These are phyloP conservation scores for Rissa tridactyla DNA, from an alignment of 2,113 vertebrate species.

Conservation along the genomic window DNA sequence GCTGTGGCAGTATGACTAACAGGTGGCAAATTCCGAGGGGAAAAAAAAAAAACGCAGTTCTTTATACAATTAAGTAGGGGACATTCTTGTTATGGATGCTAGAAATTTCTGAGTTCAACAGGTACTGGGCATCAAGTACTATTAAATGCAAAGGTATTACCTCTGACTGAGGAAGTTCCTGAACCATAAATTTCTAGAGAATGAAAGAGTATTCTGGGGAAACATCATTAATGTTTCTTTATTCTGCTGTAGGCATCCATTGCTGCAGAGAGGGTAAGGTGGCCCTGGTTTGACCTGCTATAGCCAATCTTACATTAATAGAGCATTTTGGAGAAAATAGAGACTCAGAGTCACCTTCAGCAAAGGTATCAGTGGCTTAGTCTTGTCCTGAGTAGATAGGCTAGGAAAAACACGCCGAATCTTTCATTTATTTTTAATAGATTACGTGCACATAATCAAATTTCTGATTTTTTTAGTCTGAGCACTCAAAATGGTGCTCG, in stretches of 20 bases:
- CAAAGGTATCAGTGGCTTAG: not conserved
- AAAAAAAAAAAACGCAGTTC: not conserved
- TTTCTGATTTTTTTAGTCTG: not conserved
- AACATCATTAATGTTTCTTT: not conserved
- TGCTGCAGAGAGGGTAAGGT: not conserved
- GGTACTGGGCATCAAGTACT: not conserved
- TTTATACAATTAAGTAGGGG: not conserved
- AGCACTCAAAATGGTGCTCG: not conserved
- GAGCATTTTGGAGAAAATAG: not conserved
- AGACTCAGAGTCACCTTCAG: not conserved
- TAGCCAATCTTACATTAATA: not conserved
- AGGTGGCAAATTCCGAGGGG: not conserved
- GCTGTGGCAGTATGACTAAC: not conserved
- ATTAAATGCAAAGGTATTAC: not conserved
- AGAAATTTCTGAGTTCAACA: not conserved
- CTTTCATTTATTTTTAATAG: constrained; percentile 13
- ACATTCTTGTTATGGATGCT: not conserved
- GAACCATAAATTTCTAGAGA: not conserved
- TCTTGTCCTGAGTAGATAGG: not conserved
- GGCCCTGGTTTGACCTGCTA: not conserved
- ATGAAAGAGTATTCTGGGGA: not conserved
- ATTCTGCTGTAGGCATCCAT: not conserved
- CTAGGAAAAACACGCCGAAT: not conserved
- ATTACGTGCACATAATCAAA: not conserved
- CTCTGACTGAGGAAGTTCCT: not conserved